phyloP scores from a whole-genome alignment of 2,797 vertebrate species.

The Chelidonichthys spinosus region DNA sequence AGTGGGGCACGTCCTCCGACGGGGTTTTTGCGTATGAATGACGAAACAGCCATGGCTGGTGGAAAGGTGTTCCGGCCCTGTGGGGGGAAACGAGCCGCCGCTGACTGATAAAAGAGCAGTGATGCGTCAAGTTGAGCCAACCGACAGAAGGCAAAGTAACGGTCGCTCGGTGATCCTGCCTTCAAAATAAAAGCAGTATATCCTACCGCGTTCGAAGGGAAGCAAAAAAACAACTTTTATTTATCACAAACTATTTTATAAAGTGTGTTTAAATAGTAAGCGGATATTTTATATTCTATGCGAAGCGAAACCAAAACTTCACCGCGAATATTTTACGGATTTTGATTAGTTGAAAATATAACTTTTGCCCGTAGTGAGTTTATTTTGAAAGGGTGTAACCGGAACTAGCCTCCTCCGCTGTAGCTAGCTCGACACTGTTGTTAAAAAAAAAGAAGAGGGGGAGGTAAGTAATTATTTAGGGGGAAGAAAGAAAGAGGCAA shows the following conservation, averaged over 20 bases:
- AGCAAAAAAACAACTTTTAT: accelerated
- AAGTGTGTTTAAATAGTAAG: neutral
- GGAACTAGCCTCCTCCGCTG: conserved; percentile 4
- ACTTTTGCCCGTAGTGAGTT: accelerated
- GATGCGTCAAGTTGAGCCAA: conserved; percentile 46
- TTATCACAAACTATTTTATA: accelerated
- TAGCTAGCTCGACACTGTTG: conserved; percentile 15
- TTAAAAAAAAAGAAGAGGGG: conserved; percentile 62
- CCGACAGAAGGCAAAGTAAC: neutral
- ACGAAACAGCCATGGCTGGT: conserved; percentile 80
- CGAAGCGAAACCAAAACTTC: accelerated
- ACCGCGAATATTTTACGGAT: accelerated
- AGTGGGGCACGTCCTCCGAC: conserved; percentile 31
- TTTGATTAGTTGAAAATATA: neutral
- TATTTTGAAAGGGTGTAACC: conserved; percentile 31
- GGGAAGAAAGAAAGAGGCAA: conserved; percentile 86
- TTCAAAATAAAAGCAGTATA: conserved; percentile 51
- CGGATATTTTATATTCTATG: accelerated
- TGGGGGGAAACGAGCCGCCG: conserved; percentile 71
- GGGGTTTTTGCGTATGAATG: conserved; percentile 69
- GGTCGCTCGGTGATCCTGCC: accelerated
- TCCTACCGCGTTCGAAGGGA: accelerated
- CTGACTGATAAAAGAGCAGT: conserved; percentile 71
- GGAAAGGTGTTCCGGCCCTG: conserved; percentile 85
- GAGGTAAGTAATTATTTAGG: conserved; percentile 82